Evolutionary conservation across 2,797 vertebrate species (phyloP), one percentile per base, ranked within the genome.

Genomic region (Cyprinodon diabolis): DNA sequence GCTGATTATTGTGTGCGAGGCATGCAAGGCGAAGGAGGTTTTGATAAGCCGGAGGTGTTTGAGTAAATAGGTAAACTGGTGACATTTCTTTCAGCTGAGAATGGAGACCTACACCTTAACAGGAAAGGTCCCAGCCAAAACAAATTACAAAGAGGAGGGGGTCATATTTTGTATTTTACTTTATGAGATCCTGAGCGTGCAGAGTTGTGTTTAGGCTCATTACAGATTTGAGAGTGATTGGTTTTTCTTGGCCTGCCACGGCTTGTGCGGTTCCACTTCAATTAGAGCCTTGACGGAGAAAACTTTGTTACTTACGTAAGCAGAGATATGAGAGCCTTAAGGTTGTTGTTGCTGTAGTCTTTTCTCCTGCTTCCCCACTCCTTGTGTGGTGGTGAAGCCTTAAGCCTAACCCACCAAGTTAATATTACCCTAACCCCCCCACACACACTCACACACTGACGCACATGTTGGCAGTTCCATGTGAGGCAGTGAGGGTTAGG

Each of bases 11-110:
- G 94, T 94, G 91, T 92, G 92, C 75, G 86, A 92, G 87, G 91
- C 93, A 94, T 89, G 92, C 93, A 92, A 93, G 91, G 93, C 89
- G 86, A 92, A 94, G 93, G 93, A 86, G 89, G 88, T 93, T 93
- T 93, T 90, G 93, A 95, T 95, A 95, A 95, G 94, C 93, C 82
- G 87, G 92, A 94, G 93, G 93, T 93, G 93, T 95, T 92, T 93
- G 90, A 93, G 92, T 89, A 90, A 95, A 91, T 91, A 94, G 94
- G 94, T 95, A 92, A 94, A 95, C 92, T 89, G 89, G 86, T 87
- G 93, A 94, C 90, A 90, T 89, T 87, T 88, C 82, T 83, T 83
- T 84, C 84, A 89, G 87, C 87, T 85, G 79, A 88, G 78, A 88
- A 89, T 74, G 81, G 86, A 86, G 85, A 90, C 78, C 84, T 84